Base-by-base conservation (phyloP, 2,113 vertebrate genomes). In the Fregata magnificens region DNA sequence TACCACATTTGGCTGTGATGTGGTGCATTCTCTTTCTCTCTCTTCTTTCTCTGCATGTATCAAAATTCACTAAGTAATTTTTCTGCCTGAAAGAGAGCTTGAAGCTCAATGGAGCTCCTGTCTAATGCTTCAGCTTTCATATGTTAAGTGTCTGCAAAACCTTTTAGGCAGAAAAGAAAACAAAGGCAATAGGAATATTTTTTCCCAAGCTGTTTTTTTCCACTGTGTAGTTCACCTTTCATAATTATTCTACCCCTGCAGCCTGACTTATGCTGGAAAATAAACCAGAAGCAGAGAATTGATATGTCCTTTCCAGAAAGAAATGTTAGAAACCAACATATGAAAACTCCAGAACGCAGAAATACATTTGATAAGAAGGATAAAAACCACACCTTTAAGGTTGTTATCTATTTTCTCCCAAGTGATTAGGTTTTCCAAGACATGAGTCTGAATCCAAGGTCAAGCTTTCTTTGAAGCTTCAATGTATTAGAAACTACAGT, bases 121-220 rank as follows among this genome's bases (percentile, higher is more conserved):
- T 40, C 80, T 93, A 93, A 95, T 42, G 22, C 65, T 95, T 88
- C 53, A 86, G 16, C 47, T 96, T 97, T 97, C 61, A 34, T 92
- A 74, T 65, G 5, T 31, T 97, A 95, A 96, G 52, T 58, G 59
- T 31, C 16, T 91, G 70, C 24, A 82, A 95, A 87, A 85, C 3
- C 7, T 96, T 82, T 97, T 90, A 87, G 56, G n/a, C 25, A 86
- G 59, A 45, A 96, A 86, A 87, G 32, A 82, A 95, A 95, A 84
- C 29, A 96, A 94, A 93, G 19, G 22, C 17, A 79, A 83, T 36
- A 36, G 9, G 31, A 92, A 62, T 83, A 67, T 83, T 94, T 91
- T 85, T 47, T 56, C 52, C 78, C 42, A 90, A 56, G 44, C 18
- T 45, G 20, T 12, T 71, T 88, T 88, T 88, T 81, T 65, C 8